Conservation (phyloP, 2,888 invertebrate genomes). For the Agrilus biguttatus region DNA sequence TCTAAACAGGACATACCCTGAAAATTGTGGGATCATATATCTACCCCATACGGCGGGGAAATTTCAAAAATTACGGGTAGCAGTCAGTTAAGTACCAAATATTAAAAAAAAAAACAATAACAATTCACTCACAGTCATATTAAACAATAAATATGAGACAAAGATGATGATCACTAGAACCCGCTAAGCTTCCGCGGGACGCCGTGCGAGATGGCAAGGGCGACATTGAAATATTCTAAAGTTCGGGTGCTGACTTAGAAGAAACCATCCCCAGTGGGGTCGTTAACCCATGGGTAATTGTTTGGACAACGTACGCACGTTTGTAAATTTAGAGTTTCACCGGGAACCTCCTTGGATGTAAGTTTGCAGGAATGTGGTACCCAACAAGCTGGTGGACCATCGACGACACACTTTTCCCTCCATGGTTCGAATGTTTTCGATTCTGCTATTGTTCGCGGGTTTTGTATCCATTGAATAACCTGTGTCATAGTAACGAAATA, state of each 20-base stretch:
- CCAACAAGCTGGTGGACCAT: slow-evolving; percentile 71
- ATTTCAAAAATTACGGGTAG: no score
- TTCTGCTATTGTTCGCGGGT: slow-evolving; percentile 69
- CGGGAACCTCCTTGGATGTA: slow-evolving; percentile 84
- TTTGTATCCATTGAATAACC: slow-evolving; percentile 91
- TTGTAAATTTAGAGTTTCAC: slow-evolving; percentile 85
- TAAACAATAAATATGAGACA: slow-evolving; percentile 26
- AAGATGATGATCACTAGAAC: slow-evolving; percentile 21
- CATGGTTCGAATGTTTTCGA: slow-evolving; percentile 87
- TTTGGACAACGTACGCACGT: slow-evolving; percentile 87
- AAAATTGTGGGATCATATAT: no score
- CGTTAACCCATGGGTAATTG: slow-evolving; percentile 90
- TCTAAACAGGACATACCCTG: no score
- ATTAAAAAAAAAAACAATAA: slow-evolving; percentile 25
- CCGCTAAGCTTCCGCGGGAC: slow-evolving; percentile 7
- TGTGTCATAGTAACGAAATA: slow-evolving; percentile 95
- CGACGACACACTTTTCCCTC: slow-evolving; percentile 87
- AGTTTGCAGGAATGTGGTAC: slow-evolving; percentile 83
- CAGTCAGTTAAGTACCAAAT: slow-evolving; percentile 1
- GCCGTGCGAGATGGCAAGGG: slow-evolving; percentile 8
- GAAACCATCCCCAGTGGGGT: slow-evolving; percentile 81
- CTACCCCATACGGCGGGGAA: no score
- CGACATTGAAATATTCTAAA: slow-evolving; percentile 18
- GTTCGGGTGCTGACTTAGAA: slow-evolving; percentile 47
- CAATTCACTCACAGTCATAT: slow-evolving; percentile 28